Base-by-base conservation (phyloP, 2,888 invertebrate species). In the Mesorhabditis spiculigera region DNA sequence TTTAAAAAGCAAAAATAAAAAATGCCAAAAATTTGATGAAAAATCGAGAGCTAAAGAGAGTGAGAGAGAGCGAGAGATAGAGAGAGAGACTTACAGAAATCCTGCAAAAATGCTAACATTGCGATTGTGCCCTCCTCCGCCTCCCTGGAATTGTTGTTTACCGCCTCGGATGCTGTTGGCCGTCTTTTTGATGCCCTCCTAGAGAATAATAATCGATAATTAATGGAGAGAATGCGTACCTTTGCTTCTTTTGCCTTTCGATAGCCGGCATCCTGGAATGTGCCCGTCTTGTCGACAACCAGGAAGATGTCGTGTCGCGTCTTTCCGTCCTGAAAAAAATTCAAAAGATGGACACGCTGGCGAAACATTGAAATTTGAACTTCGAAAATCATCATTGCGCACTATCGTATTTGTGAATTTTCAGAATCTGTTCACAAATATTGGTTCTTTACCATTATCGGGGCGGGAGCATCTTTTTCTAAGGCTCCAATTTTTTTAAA, bases 241-340 rank as follows among this genome's bases (percentile, higher is more conserved):
- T 80, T 80, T 4, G 79, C 70, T n/a, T 77, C 77, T 58, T 69
- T 70, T 5, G 80, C 75, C 45, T 73, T 71, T 61, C 69, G 72
- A 63, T 77, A 80, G 8, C 75, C 76, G 62, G 67, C 64, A 58
- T 70, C 5, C 10, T 90, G 87, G 87, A 93, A 95, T 68, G 90
- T 90, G 0, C 92, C 91, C 73, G 91, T 90, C 67, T 91, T 90
- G 86, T 94, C 92, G 5, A 95, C 89, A 13, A 97, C 89, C 50
- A 93, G 86, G 65, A 76, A 78, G 44, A 78, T 28, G 62, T 78
- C 79, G 71, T 75, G 71, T 45, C 75, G 72, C 16, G 88, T 88
- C 74, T 88, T 88, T 8, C 82, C 82, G 68, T 86, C 84, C 58
- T 50, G n/a, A 50, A 50, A 50, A 50, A 10, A 13, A 50, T 50